phyloP scores from a whole-genome alignment of 2,797 vertebrate genomes.

The Pteropus rufus region DNA sequence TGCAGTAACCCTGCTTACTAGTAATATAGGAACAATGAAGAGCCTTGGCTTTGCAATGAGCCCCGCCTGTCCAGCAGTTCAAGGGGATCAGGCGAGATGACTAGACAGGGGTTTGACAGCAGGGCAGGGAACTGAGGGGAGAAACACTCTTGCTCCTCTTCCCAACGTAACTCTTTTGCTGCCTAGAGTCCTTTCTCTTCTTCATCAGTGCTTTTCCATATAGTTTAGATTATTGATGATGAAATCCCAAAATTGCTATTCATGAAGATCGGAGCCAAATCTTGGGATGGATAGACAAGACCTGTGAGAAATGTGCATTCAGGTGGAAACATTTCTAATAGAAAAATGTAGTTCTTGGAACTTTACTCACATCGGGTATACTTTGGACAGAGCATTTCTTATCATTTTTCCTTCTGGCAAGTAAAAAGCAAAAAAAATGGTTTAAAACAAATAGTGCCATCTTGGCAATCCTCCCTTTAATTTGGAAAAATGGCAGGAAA shows the following conservation, averaged over 20 bases:
- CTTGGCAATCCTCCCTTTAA: neutral
- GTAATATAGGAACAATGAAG: neutral
- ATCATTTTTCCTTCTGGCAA: neutral
- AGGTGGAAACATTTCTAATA: neutral
- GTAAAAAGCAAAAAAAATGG: neutral
- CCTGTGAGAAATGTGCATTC: neutral
- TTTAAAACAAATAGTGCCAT: neutral
- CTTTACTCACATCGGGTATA: neutral
- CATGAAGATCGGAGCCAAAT: neutral
- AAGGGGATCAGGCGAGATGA: neutral
- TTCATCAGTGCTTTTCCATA: neutral
- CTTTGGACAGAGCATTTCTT: neutral
- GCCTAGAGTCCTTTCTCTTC: neutral
- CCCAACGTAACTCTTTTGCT: neutral
- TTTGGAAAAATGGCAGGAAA: neutral
- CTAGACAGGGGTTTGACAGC: neutral
- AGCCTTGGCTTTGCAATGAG: neutral
- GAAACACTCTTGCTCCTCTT: neutral
- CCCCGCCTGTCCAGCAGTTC: neutral
- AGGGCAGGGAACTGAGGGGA: neutral
- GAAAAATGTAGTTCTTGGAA: neutral
- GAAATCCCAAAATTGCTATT: neutral
- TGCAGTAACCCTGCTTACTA: neutral
- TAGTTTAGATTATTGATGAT: neutral
- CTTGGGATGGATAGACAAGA: neutral